Conservation (phyloP, 1,140 invertebrate species). For the Babylonia areolata region DNA sequence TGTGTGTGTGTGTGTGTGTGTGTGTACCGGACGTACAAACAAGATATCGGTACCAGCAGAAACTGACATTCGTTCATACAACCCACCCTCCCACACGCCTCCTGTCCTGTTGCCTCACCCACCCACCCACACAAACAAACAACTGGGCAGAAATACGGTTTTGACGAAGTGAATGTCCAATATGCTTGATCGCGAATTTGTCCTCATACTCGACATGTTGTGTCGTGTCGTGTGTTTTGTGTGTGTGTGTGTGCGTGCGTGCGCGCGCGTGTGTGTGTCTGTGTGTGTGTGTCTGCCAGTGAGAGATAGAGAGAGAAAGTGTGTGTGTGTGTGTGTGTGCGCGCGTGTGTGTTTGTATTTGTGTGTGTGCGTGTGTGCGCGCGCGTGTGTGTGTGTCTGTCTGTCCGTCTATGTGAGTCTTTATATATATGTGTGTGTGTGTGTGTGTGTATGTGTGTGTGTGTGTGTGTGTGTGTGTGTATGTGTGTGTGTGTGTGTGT, state of each 20-base stretch:
- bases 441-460: conserved; percentile 11
- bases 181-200: no score
- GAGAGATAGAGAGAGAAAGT: not conserved
- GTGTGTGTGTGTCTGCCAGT: not conserved
- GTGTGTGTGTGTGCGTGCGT: not conserved
- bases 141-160: no score
- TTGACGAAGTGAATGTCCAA: no score
- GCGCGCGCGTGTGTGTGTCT: not conserved
- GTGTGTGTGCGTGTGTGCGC: not conserved
- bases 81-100: no score
- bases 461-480: conserved; percentile 11
- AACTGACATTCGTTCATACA: no score
- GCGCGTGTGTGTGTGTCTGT: not conserved
- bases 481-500: not conserved
- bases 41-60: no score
- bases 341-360: not conserved
- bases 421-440: not conserved
- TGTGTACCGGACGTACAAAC: not conserved
- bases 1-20: conserved; percentile 20
- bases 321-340: not conserved
- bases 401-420: not conserved
- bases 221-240: not conserved
- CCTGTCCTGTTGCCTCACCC: no score
- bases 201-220: no score
- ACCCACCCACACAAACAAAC: no score